These are phyloP conservation scores for Pycnonotus jocosus DNA, from an alignment of 2,113 vertebrate genomes.

Conservation along the genomic window DNA sequence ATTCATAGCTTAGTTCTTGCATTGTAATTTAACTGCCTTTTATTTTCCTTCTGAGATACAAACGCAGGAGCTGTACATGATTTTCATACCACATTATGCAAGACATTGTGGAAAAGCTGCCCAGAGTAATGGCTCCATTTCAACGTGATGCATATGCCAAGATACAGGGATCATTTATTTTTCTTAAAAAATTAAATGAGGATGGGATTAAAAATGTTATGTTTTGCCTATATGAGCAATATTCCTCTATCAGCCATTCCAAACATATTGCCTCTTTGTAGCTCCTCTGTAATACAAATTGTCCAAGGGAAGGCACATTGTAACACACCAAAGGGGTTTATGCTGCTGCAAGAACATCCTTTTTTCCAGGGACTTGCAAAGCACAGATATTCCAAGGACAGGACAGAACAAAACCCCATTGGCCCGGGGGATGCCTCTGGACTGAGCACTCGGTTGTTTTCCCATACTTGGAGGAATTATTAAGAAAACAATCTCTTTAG, in stretches of 20 bases:
- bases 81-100: background rate
- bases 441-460: background rate
- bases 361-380: background rate
- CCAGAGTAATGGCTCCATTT: slow-evolving; percentile 33
- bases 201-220: slow-evolving; percentile 40
- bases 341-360: background rate
- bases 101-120: slow-evolving; percentile 15
- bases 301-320: background rate
- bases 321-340: background rate
- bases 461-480: background rate
- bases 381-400: background rate
- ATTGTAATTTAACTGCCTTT: slow-evolving; percentile 45
- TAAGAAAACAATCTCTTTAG: background rate
- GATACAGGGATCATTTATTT: slow-evolving; percentile 28
- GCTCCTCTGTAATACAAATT: background rate
- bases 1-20: slow-evolving; percentile 42
- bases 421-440: background rate
- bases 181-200: slow-evolving; percentile 46
- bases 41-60: slow-evolving; percentile 49
- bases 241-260: background rate
- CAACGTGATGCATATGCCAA: background rate
- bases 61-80: background rate
- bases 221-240: slow-evolving; percentile 23
- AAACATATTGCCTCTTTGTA: background rate
- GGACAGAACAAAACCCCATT: background rate